Base-by-base conservation (phyloP, 1,140 invertebrate genomes). In the Ceratosolen solmsi region DNA sequence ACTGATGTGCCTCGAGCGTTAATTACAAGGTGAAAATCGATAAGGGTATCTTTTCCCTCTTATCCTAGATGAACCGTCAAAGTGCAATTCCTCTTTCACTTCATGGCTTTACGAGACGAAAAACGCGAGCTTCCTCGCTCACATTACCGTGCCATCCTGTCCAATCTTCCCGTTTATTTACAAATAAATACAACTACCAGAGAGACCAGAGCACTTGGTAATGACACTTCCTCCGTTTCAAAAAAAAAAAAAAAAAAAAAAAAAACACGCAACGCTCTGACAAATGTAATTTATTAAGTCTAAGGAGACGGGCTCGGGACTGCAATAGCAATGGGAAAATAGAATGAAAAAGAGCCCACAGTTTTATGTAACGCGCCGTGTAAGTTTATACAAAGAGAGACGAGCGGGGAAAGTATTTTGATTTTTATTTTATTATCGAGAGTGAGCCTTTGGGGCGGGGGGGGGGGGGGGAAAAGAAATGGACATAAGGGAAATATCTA, bases 1-100 rank as follows among this genome's bases (percentile, higher is more conserved):
- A 83, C 82, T 73, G 41, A 65, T 79, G 8, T 74, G 2, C 33
- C 49, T 58, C 33, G 0, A 33, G 4, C 27, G 75, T 78, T 38
- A 72, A 78, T 78, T 58, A 54, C 33, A 25, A 68, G 56, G 58
- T 77, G 70, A 82, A 82, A 78, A 82, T 79, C 56, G 54, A 78
- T 76, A 80, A 30, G 54, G 27, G 27, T 27, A 46, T 71, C n/a
- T 71, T 72, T 49, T 72, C 13, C 22, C 11, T 27, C 27, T 30
- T 30, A 30, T 1, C 41, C 27, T 4, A 41, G 1, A 27, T 41
- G n/a, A n/a, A n/a, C n/a, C n/a, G n/a, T 9, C 0, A 63, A 33
- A 63, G 8, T 63, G 30, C 0, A 63, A 63, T 63, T 33, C 33
- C n/a, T 63, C 11, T 30, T 33, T 63, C 30, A 17, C 33, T 38